These are phyloP conservation scores for Penaeus indicus DNA, from an alignment of 1,140 invertebrate species.

Conservation along the genomic window DNA sequence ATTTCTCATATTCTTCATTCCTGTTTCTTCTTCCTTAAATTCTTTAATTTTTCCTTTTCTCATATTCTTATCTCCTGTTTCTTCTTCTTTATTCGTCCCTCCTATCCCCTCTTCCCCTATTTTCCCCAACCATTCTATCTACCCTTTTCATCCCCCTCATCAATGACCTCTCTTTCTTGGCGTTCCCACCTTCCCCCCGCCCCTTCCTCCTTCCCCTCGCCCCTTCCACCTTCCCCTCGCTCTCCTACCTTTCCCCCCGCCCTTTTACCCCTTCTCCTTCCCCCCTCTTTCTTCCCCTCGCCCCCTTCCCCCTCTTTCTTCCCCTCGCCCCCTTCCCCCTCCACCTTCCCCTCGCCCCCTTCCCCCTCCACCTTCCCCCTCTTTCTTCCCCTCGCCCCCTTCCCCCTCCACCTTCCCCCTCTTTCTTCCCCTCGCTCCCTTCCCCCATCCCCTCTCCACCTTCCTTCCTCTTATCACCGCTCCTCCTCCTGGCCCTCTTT, in stretches of 20 bases:
- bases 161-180: too few species aligned
- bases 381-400: background rate
- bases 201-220: background rate
- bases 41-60: too few species aligned
- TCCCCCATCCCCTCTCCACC: background rate
- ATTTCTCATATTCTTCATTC: too few species aligned
- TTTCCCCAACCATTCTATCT: too few species aligned
- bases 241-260: background rate
- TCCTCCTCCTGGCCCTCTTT: background rate
- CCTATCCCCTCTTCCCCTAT: too few species aligned
- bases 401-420: background rate
- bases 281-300: background rate
- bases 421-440: too few species aligned
- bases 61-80: too few species aligned
- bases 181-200: background rate
- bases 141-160: too few species aligned
- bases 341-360: background rate
- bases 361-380: too few species aligned
- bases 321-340: background rate
- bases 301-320: too few species aligned
- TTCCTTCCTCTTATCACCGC: background rate
- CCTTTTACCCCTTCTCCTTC: background rate
- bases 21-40: too few species aligned
- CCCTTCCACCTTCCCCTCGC: constrained; percentile 1
- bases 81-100: too few species aligned